Evolutionary conservation across 2,888 invertebrate species (phyloP).

Genomic region (Pheosia gnoma): DNA sequence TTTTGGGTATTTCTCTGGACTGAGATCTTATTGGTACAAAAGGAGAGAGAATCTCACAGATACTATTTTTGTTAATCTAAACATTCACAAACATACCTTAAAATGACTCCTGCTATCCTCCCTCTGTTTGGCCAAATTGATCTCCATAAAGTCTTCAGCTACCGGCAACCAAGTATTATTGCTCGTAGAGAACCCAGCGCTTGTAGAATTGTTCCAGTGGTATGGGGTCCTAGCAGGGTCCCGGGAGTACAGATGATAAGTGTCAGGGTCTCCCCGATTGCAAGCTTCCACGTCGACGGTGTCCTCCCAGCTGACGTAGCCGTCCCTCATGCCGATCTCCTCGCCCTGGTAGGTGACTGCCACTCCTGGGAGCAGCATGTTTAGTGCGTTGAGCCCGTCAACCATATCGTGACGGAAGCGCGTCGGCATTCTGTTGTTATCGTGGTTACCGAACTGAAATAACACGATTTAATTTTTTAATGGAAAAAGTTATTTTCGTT

Average conservation of each 20-base stretch:
- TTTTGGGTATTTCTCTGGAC: too few relatives aligned
- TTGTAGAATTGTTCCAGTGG: slow-evolving; percentile 84
- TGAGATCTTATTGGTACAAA: too few relatives aligned
- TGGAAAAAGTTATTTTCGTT: too few relatives aligned
- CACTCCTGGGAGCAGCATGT: slow-evolving; percentile 89
- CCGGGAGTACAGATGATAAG: slow-evolving; percentile 80
- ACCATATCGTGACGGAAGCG: slow-evolving; percentile 86
- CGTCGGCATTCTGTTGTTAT: slow-evolving; percentile 85
- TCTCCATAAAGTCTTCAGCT: slow-evolving; percentile 81
- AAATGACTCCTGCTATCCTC: slow-evolving; percentile 77
- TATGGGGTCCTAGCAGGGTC: slow-evolving; percentile 87
- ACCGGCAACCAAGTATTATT: slow-evolving; percentile 87
- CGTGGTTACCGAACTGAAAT: slow-evolving; percentile 87
- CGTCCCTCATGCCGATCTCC: slow-evolving; percentile 89
- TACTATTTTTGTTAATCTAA: too few relatives aligned
- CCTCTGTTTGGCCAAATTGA: slow-evolving; percentile 85
- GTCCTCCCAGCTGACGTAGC: slow-evolving; percentile 81
- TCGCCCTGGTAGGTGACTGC: slow-evolving; percentile 93
- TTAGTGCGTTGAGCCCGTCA: slow-evolving; percentile 88
- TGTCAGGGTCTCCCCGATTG: slow-evolving; percentile 78
- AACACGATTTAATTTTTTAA: background rate
- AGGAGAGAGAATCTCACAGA: too few relatives aligned
- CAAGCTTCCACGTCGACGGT: slow-evolving; percentile 84
- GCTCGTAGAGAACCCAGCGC: slow-evolving; percentile 85
- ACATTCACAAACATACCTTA: slow-evolving; percentile 58